A percentile compares a stretch with the other conserved stretches of the same genome.
Conservation (phyloP, 2,888 invertebrate genomes). For the Lysandra bellargus region DNA sequence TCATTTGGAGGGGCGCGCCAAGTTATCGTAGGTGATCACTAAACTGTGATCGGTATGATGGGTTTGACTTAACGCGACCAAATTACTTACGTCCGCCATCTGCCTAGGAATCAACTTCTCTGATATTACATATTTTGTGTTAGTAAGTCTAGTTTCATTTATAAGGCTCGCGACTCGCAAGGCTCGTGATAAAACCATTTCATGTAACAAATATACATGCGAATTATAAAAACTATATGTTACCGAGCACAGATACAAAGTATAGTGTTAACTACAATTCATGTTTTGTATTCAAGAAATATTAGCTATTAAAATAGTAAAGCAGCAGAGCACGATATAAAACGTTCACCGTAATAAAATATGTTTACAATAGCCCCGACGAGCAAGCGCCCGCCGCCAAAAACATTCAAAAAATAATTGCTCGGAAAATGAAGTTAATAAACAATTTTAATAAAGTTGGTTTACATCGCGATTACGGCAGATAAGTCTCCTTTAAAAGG, state of each 20-base stretch:
- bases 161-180: not conserved
- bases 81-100: no score
- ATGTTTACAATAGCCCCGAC: not conserved
- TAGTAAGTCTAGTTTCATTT: conserved; percentile 2
- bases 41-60: no score
- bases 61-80: no score
- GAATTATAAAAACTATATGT: no score
- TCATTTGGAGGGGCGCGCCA: no score
- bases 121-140: no score
- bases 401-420: conserved; percentile 30
- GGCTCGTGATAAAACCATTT: not conserved
- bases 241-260: no score
- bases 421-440: conserved; percentile 49
- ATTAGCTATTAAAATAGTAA: not conserved
- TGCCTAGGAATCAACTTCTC: no score
- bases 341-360: not conserved
- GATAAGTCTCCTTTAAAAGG: conserved; percentile 67
- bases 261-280: no score
- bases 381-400: not conserved
- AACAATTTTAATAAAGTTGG: conserved; percentile 64
- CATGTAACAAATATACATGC: not conserved
- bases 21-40: no score
- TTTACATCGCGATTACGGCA: conserved; percentile 58
- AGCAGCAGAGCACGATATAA: not conserved
- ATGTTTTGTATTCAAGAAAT: not conserved